Base-by-base conservation (phyloP, 1,140 invertebrate genomes). In the Ips typographus region DNA sequence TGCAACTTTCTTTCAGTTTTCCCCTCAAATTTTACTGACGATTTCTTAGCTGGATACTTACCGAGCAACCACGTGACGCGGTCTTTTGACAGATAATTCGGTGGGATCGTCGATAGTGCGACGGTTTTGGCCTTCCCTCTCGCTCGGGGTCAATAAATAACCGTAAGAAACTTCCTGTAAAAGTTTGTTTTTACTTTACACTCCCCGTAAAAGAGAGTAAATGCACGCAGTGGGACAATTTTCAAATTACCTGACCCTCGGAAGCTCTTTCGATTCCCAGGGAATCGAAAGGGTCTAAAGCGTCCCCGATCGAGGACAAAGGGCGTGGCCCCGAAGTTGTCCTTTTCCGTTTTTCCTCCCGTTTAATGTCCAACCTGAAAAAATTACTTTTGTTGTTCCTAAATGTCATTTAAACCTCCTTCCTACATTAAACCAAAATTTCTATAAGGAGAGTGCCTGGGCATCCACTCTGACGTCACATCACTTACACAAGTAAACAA, bases 321-420 rank as follows among this genome's bases (percentile, higher is more conserved):
- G 94, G 94, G 69, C 93, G 85, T 67, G 90, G 90, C 39, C 90
- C 90, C 4, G 92, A 91, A 47, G 91, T 88, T 74, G 93, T 92
- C 77, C 93, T 84, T 73, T 92, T 86, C 61, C 93, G 83, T n/a
- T 88, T 85, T 69, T 87, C 87, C 80, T 94, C 91, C 80, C 89
- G 88, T 62, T 90, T 86, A 41, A 88, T 78, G 75, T 93, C 91
- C 65, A 86, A 83, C 78, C 91, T 93, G 71, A 68, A 73, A 64
- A 59, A 36, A 7, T 62, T 36, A n/a, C 2, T 49, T 49, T n/a
- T 43, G 7, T 4, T 59, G 3, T 53, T 66, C 44, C 56, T 62
- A 51, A 63, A 53, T 65, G 64, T 3, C 4, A 61, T 62, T 49
- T 36, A n/a, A n/a, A n/a, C n/a, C n/a, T n/a, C n/a, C n/a, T n/a